Base-by-base conservation (phyloP, 2,888 invertebrate species). In the Sinelater perroti region DNA sequence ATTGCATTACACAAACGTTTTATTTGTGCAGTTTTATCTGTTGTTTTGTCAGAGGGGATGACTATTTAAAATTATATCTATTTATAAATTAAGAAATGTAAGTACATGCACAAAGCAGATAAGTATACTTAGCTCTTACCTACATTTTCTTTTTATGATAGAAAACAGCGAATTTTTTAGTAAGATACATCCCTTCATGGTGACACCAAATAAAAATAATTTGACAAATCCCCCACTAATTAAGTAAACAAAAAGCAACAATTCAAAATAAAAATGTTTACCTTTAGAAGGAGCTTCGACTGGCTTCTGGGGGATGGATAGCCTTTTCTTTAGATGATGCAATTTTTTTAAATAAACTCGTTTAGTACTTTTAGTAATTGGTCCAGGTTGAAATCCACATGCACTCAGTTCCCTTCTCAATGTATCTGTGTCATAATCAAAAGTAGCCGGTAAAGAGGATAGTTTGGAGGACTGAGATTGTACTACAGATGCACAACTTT, bases 351-450 rank as follows among this genome's bases (percentile, higher is more conserved):
- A 78, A 71, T 95, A 95, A 5, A 93, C 76, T 1, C 85, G 83
- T 65, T 90, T 88, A 0, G 95, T 95, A 1, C 85, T 84, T 8
- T 83, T 79, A 1, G 89, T 89, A 65, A 95, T 89, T 1, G 95
- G 95, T 0, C 95, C 95, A 6, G 79, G 81, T 64, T 88, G 86
- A 56, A 68, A 78, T 0, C 93, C 93, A 11, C 85, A 79, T 4
- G 79, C 75, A 0, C 83, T 81, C 26, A 94, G 76, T 68, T 88
- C 88, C 0, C 81, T 79, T 36, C 89, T 79, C 1, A 93, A 75
- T 0, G 83, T 82, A 60, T 86, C 84, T 10, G 88, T 86, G 67
- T 90, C 89, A 64, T 86, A 89, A 63, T 87, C 85, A 16, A 87
- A 74, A 0, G 85, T 83, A 0, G 84, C 72, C 0, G 87, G 87